These are phyloP conservation scores for Lepus timidus DNA, from an alignment of 2,113 vertebrate species.

Conservation along the genomic window DNA sequence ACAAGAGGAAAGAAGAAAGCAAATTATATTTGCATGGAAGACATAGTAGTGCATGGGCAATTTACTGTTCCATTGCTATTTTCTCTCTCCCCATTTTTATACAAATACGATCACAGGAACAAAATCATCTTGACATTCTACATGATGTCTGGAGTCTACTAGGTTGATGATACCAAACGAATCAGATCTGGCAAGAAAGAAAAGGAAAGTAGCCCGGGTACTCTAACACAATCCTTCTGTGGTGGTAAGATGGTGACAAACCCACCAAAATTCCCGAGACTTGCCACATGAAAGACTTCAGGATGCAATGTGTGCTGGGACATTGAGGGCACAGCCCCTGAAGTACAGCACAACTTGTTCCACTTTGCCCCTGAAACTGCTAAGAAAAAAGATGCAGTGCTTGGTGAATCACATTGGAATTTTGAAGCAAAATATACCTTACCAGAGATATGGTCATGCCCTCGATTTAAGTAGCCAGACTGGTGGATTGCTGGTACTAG, in stretches of 20 bases:
- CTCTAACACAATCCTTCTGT: not conserved
- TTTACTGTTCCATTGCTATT: not conserved
- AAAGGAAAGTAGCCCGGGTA: not conserved
- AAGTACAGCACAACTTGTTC: not conserved
- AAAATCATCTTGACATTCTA: conserved; percentile 49
- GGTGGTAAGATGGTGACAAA: not conserved
- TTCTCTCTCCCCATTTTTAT: not conserved
- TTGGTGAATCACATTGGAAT: not conserved
- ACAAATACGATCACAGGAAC: not conserved
- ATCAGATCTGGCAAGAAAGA: conserved; percentile 14
- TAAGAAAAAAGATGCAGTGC: not conserved
- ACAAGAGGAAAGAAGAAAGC: not conserved
- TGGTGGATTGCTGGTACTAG: not conserved
- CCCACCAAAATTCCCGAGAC: not conserved
- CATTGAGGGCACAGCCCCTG: not conserved
- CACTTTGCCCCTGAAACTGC: not conserved
- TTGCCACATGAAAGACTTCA: not conserved
- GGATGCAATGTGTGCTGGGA: not conserved
- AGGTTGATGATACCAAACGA: conserved; percentile 26
- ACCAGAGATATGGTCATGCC: not conserved
- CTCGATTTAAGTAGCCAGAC: not conserved
- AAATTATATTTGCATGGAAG: not conserved
- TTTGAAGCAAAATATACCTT: conserved; percentile 23
- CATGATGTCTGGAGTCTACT: not conserved
- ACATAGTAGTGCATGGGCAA: not conserved